Evolutionary conservation across 2,888 invertebrate genomes (phyloP).

Genomic region (Augochlorella aurata): DNA sequence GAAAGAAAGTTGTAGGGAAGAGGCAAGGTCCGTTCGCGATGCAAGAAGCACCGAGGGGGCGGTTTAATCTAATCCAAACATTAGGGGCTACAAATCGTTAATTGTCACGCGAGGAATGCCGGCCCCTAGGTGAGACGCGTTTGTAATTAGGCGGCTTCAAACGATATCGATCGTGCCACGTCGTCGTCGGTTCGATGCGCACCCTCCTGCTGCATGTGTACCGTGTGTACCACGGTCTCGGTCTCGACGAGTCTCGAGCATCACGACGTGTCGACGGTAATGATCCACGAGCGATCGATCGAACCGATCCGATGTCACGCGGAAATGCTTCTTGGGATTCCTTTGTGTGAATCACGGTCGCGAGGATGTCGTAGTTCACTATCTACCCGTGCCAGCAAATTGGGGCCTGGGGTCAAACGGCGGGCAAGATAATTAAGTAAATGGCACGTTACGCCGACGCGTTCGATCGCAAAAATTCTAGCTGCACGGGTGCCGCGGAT

Average conservation of each 20-base stretch:
- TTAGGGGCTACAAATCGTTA: slow-evolving; percentile 77
- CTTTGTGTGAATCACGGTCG: slow-evolving; percentile 55
- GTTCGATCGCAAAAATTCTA: neutral
- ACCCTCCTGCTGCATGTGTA: slow-evolving; percentile 44
- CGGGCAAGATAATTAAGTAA: slow-evolving; percentile 40
- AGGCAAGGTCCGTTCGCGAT: slow-evolving; percentile 24
- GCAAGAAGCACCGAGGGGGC: slow-evolving; percentile 33
- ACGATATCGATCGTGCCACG: slow-evolving; percentile 66
- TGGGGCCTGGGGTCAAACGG: slow-evolving; percentile 26
- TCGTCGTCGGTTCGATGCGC: slow-evolving; percentile 57
- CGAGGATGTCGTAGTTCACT: slow-evolving; percentile 33
- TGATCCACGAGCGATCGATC: slow-evolving; percentile 67
- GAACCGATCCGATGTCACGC: slow-evolving; percentile 58
- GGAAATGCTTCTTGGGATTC: slow-evolving; percentile 61
- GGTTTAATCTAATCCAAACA: slow-evolving; percentile 74
- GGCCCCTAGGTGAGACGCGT: slow-evolving; percentile 61
- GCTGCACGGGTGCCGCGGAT: neutral
- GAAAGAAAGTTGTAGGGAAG: slow-evolving; percentile 1
- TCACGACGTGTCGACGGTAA: slow-evolving; percentile 65
- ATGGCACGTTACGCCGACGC: slow-evolving; percentile 9
- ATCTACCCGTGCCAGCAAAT: slow-evolving; percentile 48
- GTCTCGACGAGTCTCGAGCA: slow-evolving; percentile 52
- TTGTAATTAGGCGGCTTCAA: slow-evolving; percentile 70
- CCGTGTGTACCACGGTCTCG: slow-evolving; percentile 1
- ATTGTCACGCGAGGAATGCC: slow-evolving; percentile 77